These are phyloP conservation scores for Oryctes rhinoceros DNA, from an alignment of 1,140 invertebrate species.

Conservation along the genomic window DNA sequence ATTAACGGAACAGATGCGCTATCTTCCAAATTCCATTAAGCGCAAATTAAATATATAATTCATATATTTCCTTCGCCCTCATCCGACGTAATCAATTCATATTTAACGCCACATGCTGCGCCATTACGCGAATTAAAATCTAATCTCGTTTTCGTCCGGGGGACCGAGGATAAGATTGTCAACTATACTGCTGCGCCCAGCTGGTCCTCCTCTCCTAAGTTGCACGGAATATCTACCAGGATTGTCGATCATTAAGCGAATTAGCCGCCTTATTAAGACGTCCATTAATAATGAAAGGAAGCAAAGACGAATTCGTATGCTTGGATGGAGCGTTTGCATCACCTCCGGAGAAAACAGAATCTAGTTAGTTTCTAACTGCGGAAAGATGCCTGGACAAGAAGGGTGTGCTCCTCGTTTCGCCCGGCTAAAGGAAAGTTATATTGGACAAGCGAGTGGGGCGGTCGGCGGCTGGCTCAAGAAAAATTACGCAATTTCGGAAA, in stretches of 20 bases:
- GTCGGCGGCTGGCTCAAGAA: constrained; percentile 6
- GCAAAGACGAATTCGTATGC: background rate
- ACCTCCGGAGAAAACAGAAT: background rate
- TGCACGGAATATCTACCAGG: background rate
- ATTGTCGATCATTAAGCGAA: constrained; percentile 3
- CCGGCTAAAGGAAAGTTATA: constrained; percentile 13
- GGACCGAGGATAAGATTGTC: background rate
- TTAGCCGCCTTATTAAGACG: background rate
- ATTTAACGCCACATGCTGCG: constrained; percentile 27
- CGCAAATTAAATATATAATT: constrained; percentile 35
- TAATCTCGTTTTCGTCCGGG: background rate
- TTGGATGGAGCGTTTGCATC: background rate
- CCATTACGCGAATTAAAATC: constrained; percentile 32
- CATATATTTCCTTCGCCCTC: background rate
- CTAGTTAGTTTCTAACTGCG: too few relatives aligned
- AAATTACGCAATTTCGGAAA: constrained; percentile 36
- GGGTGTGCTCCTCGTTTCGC: too few relatives aligned
- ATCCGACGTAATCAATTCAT: constrained; percentile 16
- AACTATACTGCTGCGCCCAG: constrained; percentile 9
- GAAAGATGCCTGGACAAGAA: too few relatives aligned
- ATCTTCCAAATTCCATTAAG: background rate
- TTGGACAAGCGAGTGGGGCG: constrained; percentile 6
- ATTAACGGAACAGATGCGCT: constrained; percentile 24
- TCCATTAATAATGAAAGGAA: background rate
- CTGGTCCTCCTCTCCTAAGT: background rate